These are phyloP conservation scores for Microctonus hyperodae DNA, from an alignment of 2,888 invertebrate species.

Conservation along the genomic window DNA sequence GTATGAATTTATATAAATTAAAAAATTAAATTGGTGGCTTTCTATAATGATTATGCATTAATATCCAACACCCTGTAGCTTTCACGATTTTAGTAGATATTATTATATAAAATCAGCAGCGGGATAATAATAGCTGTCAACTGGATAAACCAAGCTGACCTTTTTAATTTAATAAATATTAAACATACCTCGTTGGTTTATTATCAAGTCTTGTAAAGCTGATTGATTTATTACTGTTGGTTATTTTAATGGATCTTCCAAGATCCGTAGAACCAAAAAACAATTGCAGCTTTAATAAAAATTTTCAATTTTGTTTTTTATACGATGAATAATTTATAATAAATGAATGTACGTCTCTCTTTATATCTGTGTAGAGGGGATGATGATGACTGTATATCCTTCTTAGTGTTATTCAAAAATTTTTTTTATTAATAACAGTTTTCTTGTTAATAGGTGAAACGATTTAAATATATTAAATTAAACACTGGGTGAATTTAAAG, in stretches of 20 bases:
- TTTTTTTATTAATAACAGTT: background rate
- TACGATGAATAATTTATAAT: background rate
- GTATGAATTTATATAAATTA: too few relatives aligned
- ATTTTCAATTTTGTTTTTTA: too few relatives aligned
- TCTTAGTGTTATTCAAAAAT: too few relatives aligned
- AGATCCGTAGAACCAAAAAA: slow-evolving; percentile 53
- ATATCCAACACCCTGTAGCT: too few relatives aligned
- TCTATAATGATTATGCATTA: too few relatives aligned
- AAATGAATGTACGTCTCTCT: background rate
- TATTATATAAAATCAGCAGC: background rate
- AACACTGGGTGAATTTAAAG: background rate
- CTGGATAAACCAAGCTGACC: slow-evolving; percentile 6
- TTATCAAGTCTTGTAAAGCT: background rate
- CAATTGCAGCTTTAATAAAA: slow-evolving; percentile 54
- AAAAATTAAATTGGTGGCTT: too few relatives aligned
- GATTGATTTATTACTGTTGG: background rate
- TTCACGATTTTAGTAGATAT: too few relatives aligned
- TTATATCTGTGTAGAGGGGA: background rate
- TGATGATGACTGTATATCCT: too few relatives aligned
- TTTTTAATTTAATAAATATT: background rate
- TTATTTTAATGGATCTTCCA: slow-evolving; percentile 38
- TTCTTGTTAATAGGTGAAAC: background rate
- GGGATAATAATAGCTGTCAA: background rate
- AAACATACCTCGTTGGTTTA: slow-evolving; percentile 24
- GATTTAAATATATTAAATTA: too few relatives aligned